phyloP scores from a whole-genome alignment of 2,888 invertebrate genomes.

The Ctena decussata region DNA sequence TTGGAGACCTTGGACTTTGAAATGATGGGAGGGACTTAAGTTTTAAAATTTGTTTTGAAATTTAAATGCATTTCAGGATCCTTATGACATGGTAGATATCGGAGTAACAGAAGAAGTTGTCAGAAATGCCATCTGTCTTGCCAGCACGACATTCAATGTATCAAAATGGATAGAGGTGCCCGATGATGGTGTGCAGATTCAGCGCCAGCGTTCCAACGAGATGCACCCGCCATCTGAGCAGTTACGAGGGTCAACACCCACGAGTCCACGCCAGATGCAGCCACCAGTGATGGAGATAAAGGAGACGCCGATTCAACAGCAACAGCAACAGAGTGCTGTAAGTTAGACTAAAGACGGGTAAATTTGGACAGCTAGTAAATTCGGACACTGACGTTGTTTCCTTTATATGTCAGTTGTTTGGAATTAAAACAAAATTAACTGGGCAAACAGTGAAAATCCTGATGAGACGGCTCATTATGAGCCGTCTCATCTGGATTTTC shows the following conservation, averaged over 20 bases:
- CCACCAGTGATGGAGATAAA: conserved; percentile 72
- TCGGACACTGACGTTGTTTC: too few species aligned
- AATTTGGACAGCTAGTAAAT: too few species aligned
- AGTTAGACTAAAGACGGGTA: too few species aligned
- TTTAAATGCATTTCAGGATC: conserved; percentile 67
- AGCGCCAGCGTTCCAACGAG: conserved; percentile 54
- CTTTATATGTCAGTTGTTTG: too few species aligned
- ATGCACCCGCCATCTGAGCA: conserved; percentile 31
- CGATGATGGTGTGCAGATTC: conserved; percentile 63
- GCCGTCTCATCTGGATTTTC: too few species aligned
- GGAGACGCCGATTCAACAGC: conserved; percentile 51
- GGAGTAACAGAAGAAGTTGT: conserved; percentile 80
- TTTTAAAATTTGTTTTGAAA: too few species aligned
- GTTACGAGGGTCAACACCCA: conserved; percentile 10
- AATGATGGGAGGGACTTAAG: too few species aligned
- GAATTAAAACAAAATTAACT: too few species aligned
- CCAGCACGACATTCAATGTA: conserved; percentile 77
- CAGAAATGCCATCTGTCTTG: conserved; percentile 79
- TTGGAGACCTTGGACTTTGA: too few species aligned
- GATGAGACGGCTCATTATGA: too few species aligned
- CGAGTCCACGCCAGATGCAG: conserved; percentile 39
- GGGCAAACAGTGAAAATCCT: too few species aligned
- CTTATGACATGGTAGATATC: conserved; percentile 79
- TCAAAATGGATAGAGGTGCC: conserved; percentile 69
- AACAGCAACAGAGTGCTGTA: conserved; percentile 70